Evolutionary conservation across 2,113 vertebrate species (phyloP), one percentile per base, ranked within the genome.

Genomic region (Sisor rabdophorus): DNA sequence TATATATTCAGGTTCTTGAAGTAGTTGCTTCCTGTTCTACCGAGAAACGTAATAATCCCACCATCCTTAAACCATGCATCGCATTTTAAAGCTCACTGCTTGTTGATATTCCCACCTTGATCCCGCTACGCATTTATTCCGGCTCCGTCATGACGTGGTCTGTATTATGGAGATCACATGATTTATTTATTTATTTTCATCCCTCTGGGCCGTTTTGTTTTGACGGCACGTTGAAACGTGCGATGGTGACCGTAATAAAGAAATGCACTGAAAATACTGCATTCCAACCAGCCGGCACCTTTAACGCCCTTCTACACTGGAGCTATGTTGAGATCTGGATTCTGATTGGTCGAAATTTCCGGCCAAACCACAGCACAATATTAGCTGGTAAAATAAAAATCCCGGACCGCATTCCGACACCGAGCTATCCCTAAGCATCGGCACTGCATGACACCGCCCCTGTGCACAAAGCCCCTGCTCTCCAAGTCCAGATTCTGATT

Each of bases 161-260:
- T 15, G 50, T 52, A 73, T 59, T 73, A 73, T 48, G 71, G 55
- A 73, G 54, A 73, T 47, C 40, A 20, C n/a, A 28, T 26, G 15
- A 44, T 32, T 61, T 24, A 20, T 47, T 36, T 36, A 6, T 3
- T 6, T 6, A 2, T 7, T 44, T 44, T 44, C 10, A 44, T 10
- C 5, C 40, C 40, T 7, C 40, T 36, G 40, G 40, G 4, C 1
- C 4, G 1, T 44, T 4, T 44, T 44, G 17, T 10, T 50, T 28
- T 68, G 13, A 65, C 2, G 13, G 40, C 28, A 24, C 5, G 12
- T 26, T 67, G 40, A 13, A 16, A 44, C 17, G 64, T 17, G 32
- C 10, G 2, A 36, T 36, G 32, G 2, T 36, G 32, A 6, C 6
- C 6, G 2, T 36, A n/a, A n/a, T 36, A 36, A 36, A 36, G 32